Evolutionary conservation across 53 echinoderm and acorn worm genomes (phyloP).

Genomic region (Actinopyga echinites): DNA sequence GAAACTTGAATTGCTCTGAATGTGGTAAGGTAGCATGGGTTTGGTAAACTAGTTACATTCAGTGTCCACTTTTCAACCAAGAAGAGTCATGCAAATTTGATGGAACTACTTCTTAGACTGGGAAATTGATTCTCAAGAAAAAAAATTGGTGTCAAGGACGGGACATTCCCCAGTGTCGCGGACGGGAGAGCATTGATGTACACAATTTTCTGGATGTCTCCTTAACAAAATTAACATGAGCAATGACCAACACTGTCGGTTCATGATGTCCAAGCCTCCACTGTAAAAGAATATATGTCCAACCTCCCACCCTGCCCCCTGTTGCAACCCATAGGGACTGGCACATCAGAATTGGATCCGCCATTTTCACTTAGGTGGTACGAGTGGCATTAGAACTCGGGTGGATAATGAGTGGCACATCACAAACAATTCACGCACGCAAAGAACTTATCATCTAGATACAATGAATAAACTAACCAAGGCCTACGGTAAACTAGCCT

Average conservation of each 20-base stretch:
- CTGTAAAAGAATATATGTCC: not conserved
- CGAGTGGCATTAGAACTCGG: too few relatives aligned
- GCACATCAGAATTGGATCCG: too few relatives aligned
- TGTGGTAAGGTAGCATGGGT: not conserved
- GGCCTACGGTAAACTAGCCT: too few relatives aligned
- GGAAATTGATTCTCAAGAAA: not conserved
- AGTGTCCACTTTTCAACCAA: not conserved
- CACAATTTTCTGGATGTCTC: not conserved
- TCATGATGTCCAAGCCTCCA: not conserved
- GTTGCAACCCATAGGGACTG: too few relatives aligned
- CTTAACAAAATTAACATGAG: not conserved
- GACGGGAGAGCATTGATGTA: not conserved
- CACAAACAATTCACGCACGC: too few relatives aligned
- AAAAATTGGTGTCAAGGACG: not conserved
- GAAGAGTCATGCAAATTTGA: not conserved
- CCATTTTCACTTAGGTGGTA: too few relatives aligned
- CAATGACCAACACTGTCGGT: not conserved
- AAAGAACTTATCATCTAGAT: too few relatives aligned
- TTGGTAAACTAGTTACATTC: not conserved
- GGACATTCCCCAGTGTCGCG: not conserved
- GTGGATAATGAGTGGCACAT: too few relatives aligned
- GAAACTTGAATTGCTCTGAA: not conserved
- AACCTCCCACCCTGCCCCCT: not conserved
- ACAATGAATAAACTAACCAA: too few relatives aligned
- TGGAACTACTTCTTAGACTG: not conserved